Evolutionary conservation across 1,140 invertebrate genomes (phyloP).

Genomic region (Choristoneura fumiferana): DNA sequence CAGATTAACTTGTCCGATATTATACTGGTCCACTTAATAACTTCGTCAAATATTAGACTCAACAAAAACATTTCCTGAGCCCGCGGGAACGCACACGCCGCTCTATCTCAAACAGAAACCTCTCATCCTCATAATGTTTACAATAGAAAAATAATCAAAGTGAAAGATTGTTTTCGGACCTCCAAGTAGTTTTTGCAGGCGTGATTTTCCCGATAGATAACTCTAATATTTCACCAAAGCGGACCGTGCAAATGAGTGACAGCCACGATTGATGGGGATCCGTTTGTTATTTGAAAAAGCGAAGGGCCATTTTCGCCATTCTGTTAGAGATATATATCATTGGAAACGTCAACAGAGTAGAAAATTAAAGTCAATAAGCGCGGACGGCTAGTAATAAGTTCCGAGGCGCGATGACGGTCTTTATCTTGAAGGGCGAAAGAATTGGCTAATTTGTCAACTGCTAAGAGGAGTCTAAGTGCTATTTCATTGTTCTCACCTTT

Average conservation of each 20-base stretch:
- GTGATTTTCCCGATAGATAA: conserved; percentile 69
- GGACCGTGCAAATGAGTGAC: conserved; percentile 70
- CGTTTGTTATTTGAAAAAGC: conserved; percentile 76
- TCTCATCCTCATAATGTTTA: conserved; percentile 67
- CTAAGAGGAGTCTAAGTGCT: conserved; percentile 48
- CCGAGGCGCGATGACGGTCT: conserved; percentile 44
- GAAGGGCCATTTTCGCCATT: conserved; percentile 61
- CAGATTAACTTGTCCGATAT: too few species aligned
- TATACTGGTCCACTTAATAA: too few species aligned
- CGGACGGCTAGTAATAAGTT: conserved; percentile 49
- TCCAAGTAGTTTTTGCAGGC: conserved; percentile 64
- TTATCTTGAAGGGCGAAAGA: conserved; percentile 44
- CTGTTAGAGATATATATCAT: conserved; percentile 66
- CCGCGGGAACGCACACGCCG: too few species aligned
- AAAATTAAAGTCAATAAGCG: conserved; percentile 74
- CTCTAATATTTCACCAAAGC: conserved; percentile 68
- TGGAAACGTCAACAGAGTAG: conserved; percentile 68
- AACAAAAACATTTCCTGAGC: too few species aligned
- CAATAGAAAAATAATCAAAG: conserved; percentile 74
- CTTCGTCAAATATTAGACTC: too few species aligned
- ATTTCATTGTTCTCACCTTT: conserved; percentile 47
- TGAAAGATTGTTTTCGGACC: conserved; percentile 71
- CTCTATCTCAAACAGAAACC: conserved; percentile 34
- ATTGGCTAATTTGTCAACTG: conserved; percentile 67
- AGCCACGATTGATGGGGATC: conserved; percentile 60